Percentiles rank a stretch among this genome's conserved stretches.
Evolutionary conservation across 2,113 vertebrate species (phyloP).

Genomic region (Hemichromis elongatus): DNA sequence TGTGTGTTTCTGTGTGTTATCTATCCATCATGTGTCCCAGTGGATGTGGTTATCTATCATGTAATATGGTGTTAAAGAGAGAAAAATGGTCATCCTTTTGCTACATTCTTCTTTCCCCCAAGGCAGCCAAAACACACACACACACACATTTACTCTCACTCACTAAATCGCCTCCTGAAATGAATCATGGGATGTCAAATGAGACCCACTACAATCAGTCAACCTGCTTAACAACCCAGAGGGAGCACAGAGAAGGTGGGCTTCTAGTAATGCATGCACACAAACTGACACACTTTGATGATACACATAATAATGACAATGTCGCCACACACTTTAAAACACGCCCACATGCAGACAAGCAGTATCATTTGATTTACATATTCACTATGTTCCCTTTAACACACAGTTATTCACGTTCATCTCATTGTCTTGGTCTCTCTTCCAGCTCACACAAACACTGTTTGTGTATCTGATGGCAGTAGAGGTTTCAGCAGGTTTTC

Average conservation of each 20-base stretch:
- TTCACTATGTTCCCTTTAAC: background rate
- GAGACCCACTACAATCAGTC: conserved; percentile 19
- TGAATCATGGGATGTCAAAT: conserved; percentile 41
- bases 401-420: background rate
- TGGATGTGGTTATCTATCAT: conserved; percentile 23
- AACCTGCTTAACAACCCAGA: conserved; percentile 16
- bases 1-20: background rate
- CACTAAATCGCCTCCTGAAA: background rate
- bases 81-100: conserved; percentile 27
- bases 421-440: background rate
- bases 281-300: background rate
- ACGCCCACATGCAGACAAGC: background rate
- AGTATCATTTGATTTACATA: background rate
- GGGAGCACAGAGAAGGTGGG: background rate
- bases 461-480: background rate
- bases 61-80: conserved; percentile 13
- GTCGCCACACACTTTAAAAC: background rate
- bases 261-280: background rate
- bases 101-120: background rate
- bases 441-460: background rate
- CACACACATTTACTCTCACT: background rate
- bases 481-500: background rate
- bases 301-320: background rate
- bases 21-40: conserved; percentile 19
- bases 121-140: background rate